Percentiles rank a stretch among this genome's conserved stretches.
phyloP scores from a whole-genome alignment of 2,888 invertebrate genomes.

The Agriotes lineatus region DNA sequence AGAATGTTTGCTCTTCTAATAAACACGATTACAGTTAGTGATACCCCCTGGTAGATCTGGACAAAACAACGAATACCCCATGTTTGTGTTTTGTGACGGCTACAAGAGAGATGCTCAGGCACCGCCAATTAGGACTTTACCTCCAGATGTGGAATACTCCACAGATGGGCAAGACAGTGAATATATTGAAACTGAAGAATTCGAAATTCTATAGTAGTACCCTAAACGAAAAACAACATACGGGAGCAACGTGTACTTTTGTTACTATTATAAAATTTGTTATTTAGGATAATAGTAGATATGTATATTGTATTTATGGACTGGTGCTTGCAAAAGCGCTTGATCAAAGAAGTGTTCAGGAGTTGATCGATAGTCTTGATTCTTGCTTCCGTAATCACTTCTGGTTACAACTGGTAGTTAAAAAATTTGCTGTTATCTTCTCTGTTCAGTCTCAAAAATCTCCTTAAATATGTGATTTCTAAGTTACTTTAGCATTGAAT shows the following conservation, averaged over 20 bases:
- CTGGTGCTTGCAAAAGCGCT: not conserved
- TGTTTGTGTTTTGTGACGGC: constrained; percentile 85
- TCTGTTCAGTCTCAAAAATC: constrained; percentile 7
- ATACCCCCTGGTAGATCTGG: constrained; percentile 56
- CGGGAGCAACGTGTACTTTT: constrained; percentile 16
- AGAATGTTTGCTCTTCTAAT: not conserved
- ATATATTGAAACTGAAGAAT: constrained; percentile 79
- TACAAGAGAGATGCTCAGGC: constrained; percentile 70
- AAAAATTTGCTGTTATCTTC: not conserved
- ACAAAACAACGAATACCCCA: constrained; percentile 78
- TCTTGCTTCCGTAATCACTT: not conserved
- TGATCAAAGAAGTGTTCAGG: not conserved
- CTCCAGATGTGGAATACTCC: constrained; percentile 59
- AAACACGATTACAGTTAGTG: constrained; percentile 51
- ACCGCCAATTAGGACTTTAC: constrained; percentile 54
- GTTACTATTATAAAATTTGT: not conserved
- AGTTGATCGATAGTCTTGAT: not conserved
- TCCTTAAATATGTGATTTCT: constrained; percentile 11
- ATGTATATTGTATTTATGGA: not conserved
- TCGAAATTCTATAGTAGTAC: constrained; percentile 73
- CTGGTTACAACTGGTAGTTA: not conserved
- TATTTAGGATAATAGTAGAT: constrained; percentile 7
- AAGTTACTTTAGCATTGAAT: not conserved
- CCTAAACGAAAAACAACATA: constrained; percentile 1
- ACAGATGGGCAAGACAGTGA: constrained; percentile 69